These are phyloP conservation scores for Drosophila prostipennis DNA, from an alignment of 2,888 invertebrate genomes.

Conservation along the genomic window DNA sequence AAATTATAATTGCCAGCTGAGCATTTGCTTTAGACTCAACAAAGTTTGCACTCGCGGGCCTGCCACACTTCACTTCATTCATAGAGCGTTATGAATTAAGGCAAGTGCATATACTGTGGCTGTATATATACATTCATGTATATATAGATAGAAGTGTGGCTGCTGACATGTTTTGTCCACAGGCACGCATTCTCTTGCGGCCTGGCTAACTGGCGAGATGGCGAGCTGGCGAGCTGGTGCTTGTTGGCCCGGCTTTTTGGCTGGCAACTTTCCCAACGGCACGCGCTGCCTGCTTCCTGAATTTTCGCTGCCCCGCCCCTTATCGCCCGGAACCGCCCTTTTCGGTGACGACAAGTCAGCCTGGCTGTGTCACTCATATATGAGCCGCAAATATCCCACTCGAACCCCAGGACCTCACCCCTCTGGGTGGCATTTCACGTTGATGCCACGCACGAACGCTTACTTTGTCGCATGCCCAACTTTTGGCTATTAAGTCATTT, in stretches of 20 bases:
- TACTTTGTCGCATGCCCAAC: conserved; percentile 80
- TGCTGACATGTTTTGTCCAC: conserved; percentile 80
- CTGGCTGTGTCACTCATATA: conserved; percentile 78
- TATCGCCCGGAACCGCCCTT: conserved; percentile 8
- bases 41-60: conserved; percentile 14
- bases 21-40: conserved; percentile 50
- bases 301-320: conserved; percentile 11
- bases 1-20: conserved; percentile 78
- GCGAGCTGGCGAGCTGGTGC: conserved; percentile 18
- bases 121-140: neutral
- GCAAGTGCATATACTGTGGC: conserved; percentile 32
- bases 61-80: conserved; percentile 61
- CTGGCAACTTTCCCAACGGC: conserved; percentile 80
- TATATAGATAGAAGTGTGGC: conserved; percentile 24
- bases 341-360: conserved; percentile 65
- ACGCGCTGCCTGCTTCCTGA: conserved; percentile 58
- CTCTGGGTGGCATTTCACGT: conserved; percentile 35
- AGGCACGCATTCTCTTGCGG: conserved; percentile 77
- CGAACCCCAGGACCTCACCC: conserved; percentile 3
- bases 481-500: conserved; percentile 80
- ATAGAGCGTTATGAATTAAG: conserved; percentile 74
- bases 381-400: conserved; percentile 75
- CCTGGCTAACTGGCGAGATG: conserved; percentile 48
- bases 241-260: conserved; percentile 26
- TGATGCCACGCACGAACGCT: conserved; percentile 78